Evolutionary conservation across 2,888 invertebrate species (phyloP).

Genomic region (Parasteatoda lunata): DNA sequence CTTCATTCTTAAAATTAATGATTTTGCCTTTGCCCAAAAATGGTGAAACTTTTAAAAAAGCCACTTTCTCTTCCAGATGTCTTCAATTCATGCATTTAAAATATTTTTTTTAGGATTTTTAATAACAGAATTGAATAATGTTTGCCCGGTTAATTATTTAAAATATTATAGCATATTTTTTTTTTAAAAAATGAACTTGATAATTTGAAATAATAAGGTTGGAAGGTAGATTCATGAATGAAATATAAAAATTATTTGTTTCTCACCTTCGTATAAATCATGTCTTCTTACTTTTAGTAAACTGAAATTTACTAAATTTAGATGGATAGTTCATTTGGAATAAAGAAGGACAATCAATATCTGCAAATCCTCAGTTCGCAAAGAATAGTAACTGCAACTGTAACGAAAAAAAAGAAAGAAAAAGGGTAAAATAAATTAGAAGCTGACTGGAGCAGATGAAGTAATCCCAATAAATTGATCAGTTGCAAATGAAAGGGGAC

Average conservation of each 20-base stretch:
- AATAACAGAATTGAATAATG: neutral
- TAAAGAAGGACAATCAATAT: conserved; percentile 8
- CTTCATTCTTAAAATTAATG: neutral
- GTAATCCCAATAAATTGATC: conserved; percentile 57
- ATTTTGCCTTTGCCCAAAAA: neutral
- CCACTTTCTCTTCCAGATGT: no score
- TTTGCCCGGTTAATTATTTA: neutral
- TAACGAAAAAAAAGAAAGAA: neutral
- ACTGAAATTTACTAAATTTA: neutral
- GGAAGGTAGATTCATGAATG: neutral
- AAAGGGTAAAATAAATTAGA: conserved; percentile 46
- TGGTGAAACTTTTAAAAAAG: no score
- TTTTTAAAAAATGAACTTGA: neutral
- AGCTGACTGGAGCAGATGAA: conserved; percentile 36
- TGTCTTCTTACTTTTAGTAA: no score
- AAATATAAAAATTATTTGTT: neutral
- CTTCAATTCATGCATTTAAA: neutral
- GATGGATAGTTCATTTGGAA: neutral
- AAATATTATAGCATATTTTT: neutral
- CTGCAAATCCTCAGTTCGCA: neutral
- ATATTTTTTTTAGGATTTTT: neutral
- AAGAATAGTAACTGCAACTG: no score
- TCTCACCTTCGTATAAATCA: no score
- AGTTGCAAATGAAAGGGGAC: conserved; percentile 36
- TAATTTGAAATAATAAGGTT: neutral